A percentile compares a stretch with the other conserved stretches of the same genome.
Evolutionary conservation across 2,797 vertebrate genomes (phyloP).

Genomic region (Loriculus beryllinus): DNA sequence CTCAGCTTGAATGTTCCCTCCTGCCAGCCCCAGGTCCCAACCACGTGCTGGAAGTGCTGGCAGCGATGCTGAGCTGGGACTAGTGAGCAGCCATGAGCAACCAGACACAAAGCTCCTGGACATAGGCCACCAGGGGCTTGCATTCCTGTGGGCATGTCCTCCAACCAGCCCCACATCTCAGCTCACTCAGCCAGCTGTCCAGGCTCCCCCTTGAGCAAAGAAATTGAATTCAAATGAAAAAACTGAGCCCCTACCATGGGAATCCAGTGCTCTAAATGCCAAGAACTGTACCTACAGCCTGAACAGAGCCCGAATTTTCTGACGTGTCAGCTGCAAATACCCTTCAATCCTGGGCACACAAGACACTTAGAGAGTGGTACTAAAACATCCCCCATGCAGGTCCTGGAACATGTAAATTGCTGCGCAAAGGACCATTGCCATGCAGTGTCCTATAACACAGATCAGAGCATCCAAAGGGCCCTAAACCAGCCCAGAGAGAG

Average conservation of each 20-base stretch:
- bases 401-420: not conserved
- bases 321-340: not conserved
- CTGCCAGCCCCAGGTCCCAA: not conserved
- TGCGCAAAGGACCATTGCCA: not conserved
- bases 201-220: not conserved
- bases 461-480: not conserved
- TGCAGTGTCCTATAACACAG: rapidly evolving
- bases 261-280: not conserved
- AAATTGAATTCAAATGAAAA: not conserved
- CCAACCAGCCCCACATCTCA: not conserved
- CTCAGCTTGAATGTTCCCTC: not conserved
- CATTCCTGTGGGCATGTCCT: rapidly evolving
- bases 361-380: not conserved
- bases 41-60: not conserved
- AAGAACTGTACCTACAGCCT: not conserved
- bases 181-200: not conserved
- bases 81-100: not conserved
- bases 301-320: not conserved
- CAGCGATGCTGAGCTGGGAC: not conserved
- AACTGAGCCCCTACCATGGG: not conserved
- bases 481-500: not conserved
- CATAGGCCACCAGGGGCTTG: rapidly evolving
- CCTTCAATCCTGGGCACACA: rapidly evolving
- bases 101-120: not conserved
- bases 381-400: not conserved